Conservation (phyloP, 1,140 invertebrate genomes). For the Meloidogyne chitwoodi region DNA sequence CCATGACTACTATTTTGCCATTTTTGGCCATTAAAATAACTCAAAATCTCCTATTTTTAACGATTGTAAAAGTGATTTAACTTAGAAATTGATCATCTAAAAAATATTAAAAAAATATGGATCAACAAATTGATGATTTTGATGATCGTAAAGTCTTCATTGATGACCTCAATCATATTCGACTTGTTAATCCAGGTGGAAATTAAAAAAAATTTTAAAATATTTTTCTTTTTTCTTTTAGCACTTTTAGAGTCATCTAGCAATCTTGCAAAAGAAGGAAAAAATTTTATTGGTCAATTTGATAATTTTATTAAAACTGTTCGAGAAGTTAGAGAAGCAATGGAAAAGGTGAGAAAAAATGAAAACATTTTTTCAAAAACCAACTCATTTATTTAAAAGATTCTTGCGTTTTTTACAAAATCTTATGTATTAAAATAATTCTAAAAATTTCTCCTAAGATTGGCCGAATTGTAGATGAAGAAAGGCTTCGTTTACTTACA, state of each 20-base stretch:
- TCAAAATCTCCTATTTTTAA: background rate
- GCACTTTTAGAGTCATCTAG: conserved; percentile 4
- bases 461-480: background rate
- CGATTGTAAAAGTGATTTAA: background rate
- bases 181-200: conserved; percentile 12
- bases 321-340: conserved; percentile 2
- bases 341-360: conserved; percentile 5
- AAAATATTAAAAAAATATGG: background rate
- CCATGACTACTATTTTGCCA: background rate
- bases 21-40: no score
- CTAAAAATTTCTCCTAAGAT: background rate
- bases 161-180: conserved; percentile 16
- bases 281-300: conserved; percentile 3
- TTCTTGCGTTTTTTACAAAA: no score
- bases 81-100: background rate
- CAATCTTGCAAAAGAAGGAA: conserved; percentile 11
- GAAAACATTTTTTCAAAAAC: no score
- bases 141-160: conserved; percentile 10
- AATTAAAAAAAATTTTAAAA: background rate
- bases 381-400: no score
- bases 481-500: conserved; percentile 8
- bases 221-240: background rate
- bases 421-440: no score
- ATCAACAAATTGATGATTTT: conserved; percentile 5
- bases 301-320: conserved; percentile 7